Evolutionary conservation across 2,113 vertebrate species (phyloP), one percentile per base, ranked within the genome.

Genomic region (Acinonyx jubatus): DNA sequence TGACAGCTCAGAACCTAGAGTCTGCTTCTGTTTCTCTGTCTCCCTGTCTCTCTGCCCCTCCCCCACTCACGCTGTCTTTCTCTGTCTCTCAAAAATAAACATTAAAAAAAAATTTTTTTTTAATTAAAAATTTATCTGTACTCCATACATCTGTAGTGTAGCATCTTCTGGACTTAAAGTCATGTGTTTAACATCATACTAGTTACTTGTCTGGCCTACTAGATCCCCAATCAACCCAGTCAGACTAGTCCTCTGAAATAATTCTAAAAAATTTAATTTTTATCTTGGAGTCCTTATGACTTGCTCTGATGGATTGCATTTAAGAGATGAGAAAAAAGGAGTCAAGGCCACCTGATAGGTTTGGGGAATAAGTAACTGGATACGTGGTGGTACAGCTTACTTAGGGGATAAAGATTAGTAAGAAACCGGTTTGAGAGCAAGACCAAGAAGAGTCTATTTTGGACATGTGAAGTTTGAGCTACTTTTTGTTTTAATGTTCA

Each of bases 221-320:
- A 16, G 68, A 36, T 86, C n/a, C 66, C 68, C 66, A 38, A 0
- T 25, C n/a, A 89, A 68, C 18, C 38, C 38, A 79, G 5, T 63
- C 61, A 73, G 25, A 45, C 66, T 65, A 93, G 9, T 93, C 41
- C 66, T 97, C 66, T 50, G 74, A 82, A 63, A 74, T 82, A 19
- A 81, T 89, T 92, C 73, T 96, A 89, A 73, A 94, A 71, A 85
- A 76, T 85, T 63, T 80, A 57, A 38, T 94, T 93, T 84, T 96
- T 65, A 31, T 92, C 50, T 92, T 61, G 91, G 63, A 90, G n/a
- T 18, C 38, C 11, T 29, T 78, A 45, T 69, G 57, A 68, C 65
- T 61, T 74, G 38, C 33, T 91, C 45, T 80, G 41, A 23, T 76
- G n/a, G 63, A 85, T 81, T 92, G 29, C 57, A 55, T 82, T 3